phyloP scores from a whole-genome alignment of 2,113 vertebrate genomes.

The Rhynchomys soricoides region DNA sequence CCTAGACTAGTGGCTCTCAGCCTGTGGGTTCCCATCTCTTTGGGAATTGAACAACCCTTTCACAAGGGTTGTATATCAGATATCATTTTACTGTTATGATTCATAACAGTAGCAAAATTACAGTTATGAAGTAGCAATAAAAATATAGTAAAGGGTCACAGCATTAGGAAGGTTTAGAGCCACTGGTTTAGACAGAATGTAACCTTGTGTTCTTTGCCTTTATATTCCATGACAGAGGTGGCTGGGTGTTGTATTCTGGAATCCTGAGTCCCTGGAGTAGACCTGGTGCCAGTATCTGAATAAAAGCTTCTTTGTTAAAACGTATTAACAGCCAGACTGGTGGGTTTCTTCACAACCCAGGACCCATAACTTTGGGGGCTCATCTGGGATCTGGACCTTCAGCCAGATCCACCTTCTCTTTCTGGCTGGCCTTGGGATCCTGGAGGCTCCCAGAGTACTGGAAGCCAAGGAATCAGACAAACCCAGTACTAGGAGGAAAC shows the following conservation, averaged over 20 bases:
- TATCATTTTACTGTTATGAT: background rate
- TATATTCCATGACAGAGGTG: background rate
- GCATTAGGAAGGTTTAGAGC: background rate
- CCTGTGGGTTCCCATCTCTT: too few relatives aligned
- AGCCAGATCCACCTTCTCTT: background rate
- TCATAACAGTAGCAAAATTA: background rate
- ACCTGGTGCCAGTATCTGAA: background rate
- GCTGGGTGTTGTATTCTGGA: background rate
- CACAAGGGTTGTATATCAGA: background rate
- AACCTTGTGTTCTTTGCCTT: background rate
- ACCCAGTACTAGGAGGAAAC: background rate
- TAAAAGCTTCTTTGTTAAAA: background rate
- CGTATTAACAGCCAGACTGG: background rate
- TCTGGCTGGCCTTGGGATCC: background rate
- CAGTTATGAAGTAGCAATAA: background rate
- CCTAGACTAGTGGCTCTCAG: background rate
- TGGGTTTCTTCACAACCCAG: background rate
- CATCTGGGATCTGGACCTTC: background rate
- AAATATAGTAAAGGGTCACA: background rate
- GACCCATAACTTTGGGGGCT: background rate
- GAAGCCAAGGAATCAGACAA: background rate
- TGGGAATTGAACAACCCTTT: background rate
- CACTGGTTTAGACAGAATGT: background rate
- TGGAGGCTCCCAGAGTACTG: background rate
- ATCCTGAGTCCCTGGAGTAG: background rate